Base-by-base conservation (phyloP, 2,113 vertebrate genomes). In the Saccopteryx leptura region DNA sequence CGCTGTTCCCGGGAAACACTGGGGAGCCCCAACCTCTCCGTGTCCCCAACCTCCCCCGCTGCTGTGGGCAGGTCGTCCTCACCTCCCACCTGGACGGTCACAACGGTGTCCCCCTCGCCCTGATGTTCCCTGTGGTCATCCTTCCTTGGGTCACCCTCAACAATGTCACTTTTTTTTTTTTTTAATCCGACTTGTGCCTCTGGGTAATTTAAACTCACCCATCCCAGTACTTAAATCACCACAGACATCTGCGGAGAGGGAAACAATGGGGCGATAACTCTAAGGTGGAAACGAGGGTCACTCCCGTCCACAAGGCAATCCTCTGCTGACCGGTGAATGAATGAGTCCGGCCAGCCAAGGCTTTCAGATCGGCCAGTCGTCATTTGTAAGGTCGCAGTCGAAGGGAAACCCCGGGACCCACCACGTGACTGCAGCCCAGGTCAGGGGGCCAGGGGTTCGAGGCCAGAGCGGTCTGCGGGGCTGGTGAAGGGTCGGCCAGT, bases 21-120 rank as follows among this genome's bases (percentile, higher is more conserved):
- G 3, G 39, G 61, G 60, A 52, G 19, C 7, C 1, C 2, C n/a
- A 0, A 1, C 7, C 23, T 88, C 48, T n/a, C 2, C 1, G 23
- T 0, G 2, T 5, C 0, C 7, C n/a, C 83, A 26, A 0, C 1
- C 4, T 3, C 18, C 3, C 68, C 14, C 0, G 0, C 18, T 7
- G 46, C 33, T 28, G 0, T 5, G 23, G 48, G 56, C 13, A 78
- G 71, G 52, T 18, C 0, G 0, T 19, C 9, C 28, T 65, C 39
- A 14, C 9, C 4, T 2, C 26, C 12, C 52, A 39, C 39, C 8
- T 0, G 4, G 4, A 39, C 7, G 1, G 9, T 12, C 5, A 11
- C 5, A 17, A 54, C 13, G 14, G 63, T 13, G 31, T 54, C 11
- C 52, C 61, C 63, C 58, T 0, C 0, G 17, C 15, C 33, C 54